These are phyloP conservation scores for Stichopus chloronotus DNA, from an alignment of 35 echinoderm and acorn worm species.

Conservation along the genomic window DNA sequence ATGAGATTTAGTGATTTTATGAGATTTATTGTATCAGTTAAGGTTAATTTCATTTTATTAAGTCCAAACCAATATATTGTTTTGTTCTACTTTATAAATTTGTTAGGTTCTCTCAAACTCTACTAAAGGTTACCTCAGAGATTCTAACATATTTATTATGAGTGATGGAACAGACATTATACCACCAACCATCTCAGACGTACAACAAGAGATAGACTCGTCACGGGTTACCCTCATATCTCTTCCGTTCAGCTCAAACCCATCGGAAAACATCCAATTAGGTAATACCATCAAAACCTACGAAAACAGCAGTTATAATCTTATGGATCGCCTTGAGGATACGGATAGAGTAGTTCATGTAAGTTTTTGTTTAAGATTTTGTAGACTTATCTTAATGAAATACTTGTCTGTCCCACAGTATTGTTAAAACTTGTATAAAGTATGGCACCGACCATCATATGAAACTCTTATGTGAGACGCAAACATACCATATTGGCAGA, in stretches of 20 bases:
- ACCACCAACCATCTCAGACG: neutral
- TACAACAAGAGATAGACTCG: neutral
- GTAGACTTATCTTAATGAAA: too few relatives aligned
- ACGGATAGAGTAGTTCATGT: neutral
- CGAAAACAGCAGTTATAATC: neutral
- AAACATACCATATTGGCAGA: too few relatives aligned
- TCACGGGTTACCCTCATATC: neutral
- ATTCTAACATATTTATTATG: constrained; percentile 13
- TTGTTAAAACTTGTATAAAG: too few relatives aligned
- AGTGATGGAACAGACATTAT: neutral
- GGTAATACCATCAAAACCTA: neutral
- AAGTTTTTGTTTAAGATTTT: neutral
- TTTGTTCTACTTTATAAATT: neutral
- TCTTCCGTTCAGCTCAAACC: constrained; percentile 24
- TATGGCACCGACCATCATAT: too few relatives aligned
- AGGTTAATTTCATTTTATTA: too few relatives aligned
- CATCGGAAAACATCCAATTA: constrained; percentile 8
- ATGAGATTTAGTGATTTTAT: too few relatives aligned
- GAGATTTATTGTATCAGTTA: too few relatives aligned
- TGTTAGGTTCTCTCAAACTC: neutral
- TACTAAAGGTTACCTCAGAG: neutral
- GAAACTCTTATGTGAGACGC: too few relatives aligned
- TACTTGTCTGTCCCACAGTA: too few relatives aligned
- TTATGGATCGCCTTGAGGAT: neutral
- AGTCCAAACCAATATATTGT: neutral